Percentiles rank a stretch among this genome's conserved stretches.
phyloP scores from a whole-genome alignment of 2,888 invertebrate species.

The Lacanobia oleracea region DNA sequence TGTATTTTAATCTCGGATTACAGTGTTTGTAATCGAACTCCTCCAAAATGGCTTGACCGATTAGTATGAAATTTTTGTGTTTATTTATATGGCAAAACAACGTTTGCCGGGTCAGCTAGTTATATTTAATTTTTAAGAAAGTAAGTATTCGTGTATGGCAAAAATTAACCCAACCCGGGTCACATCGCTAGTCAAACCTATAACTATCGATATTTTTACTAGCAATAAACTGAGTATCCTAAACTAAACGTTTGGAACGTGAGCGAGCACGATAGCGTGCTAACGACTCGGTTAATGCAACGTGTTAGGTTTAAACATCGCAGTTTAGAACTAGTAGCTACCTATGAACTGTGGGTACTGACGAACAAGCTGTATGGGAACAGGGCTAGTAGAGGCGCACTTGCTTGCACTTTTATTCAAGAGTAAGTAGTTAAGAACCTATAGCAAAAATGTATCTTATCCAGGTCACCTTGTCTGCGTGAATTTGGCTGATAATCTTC shows the following conservation, averaged over 20 bases:
- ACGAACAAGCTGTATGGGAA: background rate
- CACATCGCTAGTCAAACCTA: background rate
- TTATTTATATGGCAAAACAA: no score
- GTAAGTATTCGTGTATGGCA: background rate
- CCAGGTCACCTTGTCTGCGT: no score
- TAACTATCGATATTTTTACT: constrained; percentile 18
- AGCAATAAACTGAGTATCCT: constrained; percentile 9
- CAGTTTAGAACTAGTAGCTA: constrained; percentile 37
- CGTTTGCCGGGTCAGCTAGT: no score
- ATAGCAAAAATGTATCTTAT: no score
- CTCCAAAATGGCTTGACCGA: no score
- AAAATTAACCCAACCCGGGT: background rate
- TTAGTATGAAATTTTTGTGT: no score
- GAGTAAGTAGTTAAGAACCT: no score
- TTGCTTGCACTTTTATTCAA: background rate
- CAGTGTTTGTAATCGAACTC: no score
- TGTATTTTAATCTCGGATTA: no score
- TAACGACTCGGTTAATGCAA: constrained; percentile 54
- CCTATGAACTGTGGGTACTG: background rate
- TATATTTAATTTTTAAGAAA: no score
- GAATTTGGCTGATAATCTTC: no score
- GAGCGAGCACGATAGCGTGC: constrained; percentile 52
- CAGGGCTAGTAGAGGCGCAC: background rate
- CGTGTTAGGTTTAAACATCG: constrained; percentile 54
- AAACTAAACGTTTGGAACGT: constrained; percentile 45